Conservation (phyloP, 2,888 invertebrate genomes). For the Arge pagana region DNA sequence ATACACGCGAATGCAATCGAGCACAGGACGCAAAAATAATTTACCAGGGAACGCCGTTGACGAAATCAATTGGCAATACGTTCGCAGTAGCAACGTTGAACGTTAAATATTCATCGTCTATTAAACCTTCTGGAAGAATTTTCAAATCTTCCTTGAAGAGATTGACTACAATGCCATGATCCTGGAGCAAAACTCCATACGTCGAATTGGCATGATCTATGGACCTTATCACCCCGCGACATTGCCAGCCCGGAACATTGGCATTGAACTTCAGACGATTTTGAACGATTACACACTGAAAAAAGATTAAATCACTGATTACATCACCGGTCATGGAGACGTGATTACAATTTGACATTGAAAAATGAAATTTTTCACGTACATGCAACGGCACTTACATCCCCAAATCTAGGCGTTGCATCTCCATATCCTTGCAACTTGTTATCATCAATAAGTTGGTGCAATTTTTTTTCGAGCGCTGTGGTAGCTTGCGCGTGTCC, state of each 20-base stretch:
- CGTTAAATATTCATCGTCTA: conserved; percentile 25
- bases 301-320: not conserved
- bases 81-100: conserved; percentile 25
- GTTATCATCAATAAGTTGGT: conserved; percentile 6
- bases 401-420: conserved; percentile 26
- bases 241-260: conserved; percentile 33
- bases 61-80: conserved; percentile 25
- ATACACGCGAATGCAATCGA: not conserved
- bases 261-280: conserved; percentile 13
- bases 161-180: conserved; percentile 28
- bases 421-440: not conserved
- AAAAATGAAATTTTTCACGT: not conserved
- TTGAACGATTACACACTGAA: conserved; percentile 33
- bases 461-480: conserved; percentile 30
- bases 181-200: conserved; percentile 31
- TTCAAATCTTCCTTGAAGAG: conserved; percentile 26
- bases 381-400: conserved; percentile 31
- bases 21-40: not conserved
- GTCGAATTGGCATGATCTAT: conserved; percentile 6
- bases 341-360: not conserved
- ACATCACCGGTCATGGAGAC: not conserved
- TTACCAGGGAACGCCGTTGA: not conserved
- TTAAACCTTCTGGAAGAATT: conserved; percentile 18
- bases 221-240: conserved; percentile 27
- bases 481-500: conserved; percentile 24